Base-by-base conservation (phyloP, 2,888 invertebrate species). In the Zaprionus obscuricornis region DNA sequence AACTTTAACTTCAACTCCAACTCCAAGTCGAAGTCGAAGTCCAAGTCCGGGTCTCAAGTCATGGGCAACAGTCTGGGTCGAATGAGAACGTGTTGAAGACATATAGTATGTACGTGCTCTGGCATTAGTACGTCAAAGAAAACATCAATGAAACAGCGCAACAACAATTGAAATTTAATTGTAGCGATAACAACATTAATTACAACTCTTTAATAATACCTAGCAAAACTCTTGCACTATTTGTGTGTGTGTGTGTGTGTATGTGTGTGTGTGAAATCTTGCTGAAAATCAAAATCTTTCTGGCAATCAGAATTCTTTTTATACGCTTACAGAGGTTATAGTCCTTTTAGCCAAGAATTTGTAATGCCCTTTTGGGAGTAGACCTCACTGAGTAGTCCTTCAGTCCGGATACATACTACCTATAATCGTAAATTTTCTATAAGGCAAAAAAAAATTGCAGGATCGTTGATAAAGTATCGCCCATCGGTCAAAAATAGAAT, bases 111-210 rank as follows among this genome's bases (percentile, higher is more conserved):
- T 66, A 82, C 78, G 74, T 70, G 79, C 64, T 67, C 36, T 66
- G 54, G 67, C 73, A 85, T 86, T 84, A 77, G 68, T 73, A 72
- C 72, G 71, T 86, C 59, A 43, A 37, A 50, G 20, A 76, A 73
- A 58, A 69, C 66, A 65, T 81, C 78, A 75, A 83, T 76, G 71
- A 43, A 64, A 24, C 4, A 58, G 47, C 17, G 69, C 62, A 59
- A 52, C 57, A 54, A 57, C 54, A 81, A 68, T 68, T 68, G 77
- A 67, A 63, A 67, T 66, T 50, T 68, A 68, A 71, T 73, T 63
- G 66, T 54, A 47, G 70, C 52, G 37, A 56, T 51, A 34, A 45
- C 71, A 55, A 68, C 77, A 74, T 66, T 77, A 76, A 81, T 74
- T 72, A 63, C 66, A 63, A 50, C 16, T 40, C 29, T 29, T 36